Evolutionary conservation across 2,797 vertebrate genomes (phyloP).

Genomic region (Lithobates pipiens): DNA sequence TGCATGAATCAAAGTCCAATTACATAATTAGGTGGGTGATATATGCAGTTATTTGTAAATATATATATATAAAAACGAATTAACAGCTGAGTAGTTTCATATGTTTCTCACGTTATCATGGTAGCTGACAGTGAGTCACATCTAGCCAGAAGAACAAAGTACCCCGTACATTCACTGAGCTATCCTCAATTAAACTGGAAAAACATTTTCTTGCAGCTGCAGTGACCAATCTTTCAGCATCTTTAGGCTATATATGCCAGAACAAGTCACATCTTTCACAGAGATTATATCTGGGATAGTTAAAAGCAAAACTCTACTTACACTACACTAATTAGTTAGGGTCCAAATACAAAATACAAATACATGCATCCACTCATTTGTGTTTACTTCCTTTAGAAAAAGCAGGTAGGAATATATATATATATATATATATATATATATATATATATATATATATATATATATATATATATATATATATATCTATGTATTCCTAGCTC

Average conservation of each 20-base stretch:
- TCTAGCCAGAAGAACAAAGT: not conserved
- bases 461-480: too few species aligned
- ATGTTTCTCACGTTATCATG: not conserved
- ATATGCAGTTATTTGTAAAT: not conserved
- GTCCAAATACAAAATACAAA: not conserved
- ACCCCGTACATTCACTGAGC: not conserved
- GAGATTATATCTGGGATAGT: not conserved
- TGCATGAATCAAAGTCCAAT: not conserved
- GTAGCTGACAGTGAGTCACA: not conserved
- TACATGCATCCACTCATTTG: too few species aligned
- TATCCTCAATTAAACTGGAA: not conserved
- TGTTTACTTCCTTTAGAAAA: too few species aligned
- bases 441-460: too few species aligned
- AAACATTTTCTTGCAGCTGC: not conserved
- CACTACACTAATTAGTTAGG: not conserved
- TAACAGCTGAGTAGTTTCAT: conserved; percentile 17
- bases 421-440: too few species aligned
- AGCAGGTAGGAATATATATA: too few species aligned
- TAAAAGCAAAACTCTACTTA: not conserved
- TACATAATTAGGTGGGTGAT: not conserved
- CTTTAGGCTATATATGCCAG: not conserved
- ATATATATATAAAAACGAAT: not conserved
- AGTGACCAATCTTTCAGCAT: not conserved
- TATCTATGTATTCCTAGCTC: too few species aligned
- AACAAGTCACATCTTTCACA: not conserved